Evolutionary conservation across 2,888 invertebrate genomes (phyloP), one percentile per base, ranked within the genome.

Genomic region (Drosophila paramelanica): DNA sequence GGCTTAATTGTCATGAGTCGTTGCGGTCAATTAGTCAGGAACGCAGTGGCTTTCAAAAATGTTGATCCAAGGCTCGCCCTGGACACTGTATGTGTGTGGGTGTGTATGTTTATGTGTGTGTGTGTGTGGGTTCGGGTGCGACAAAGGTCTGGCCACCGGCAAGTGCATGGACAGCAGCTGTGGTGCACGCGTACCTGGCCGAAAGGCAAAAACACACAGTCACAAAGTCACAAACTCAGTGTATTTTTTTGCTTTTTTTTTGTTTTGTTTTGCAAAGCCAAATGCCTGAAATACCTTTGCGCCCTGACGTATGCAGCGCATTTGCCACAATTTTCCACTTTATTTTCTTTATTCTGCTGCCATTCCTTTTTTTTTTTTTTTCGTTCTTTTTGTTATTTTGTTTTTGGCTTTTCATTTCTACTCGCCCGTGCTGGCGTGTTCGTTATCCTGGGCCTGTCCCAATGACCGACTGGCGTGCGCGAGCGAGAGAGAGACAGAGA

Each of bases 381-480:
- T 43, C 10, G 31, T 41, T 5, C 14, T 42, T 45, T 11, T 49
- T 23, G 23, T 23, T 23, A 23, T 17, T 31, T 23, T 41, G 41
- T 25, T 14, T 31, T 14, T 31, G 45, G 36, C n/a, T 39, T 56
- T 51, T 38, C n/a, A 61, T 39, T 46, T 45, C 20, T 14, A 46
- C 53, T 55, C 55, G 53, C 45, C 71, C 50, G 60, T 46, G 38
- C 33, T 43, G 38, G 36, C 52, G 53, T 33, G 53, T 69, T 72
- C 62, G 61, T 59, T 69, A 69, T 76, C 76, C 79, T 82, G 86
- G 79, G 86, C 89, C 88, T 83, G 89, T 90, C 89, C 89, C 88
- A 89, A 90, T 89, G 90, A 89, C 89, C 90, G 88, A 89, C 78
- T 85, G 70, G 62, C 75, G 71, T 57, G 58, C 31, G 66, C 33